Conservation (phyloP, 2,113 vertebrate species). For the Brienomyrus brachyistius region DNA sequence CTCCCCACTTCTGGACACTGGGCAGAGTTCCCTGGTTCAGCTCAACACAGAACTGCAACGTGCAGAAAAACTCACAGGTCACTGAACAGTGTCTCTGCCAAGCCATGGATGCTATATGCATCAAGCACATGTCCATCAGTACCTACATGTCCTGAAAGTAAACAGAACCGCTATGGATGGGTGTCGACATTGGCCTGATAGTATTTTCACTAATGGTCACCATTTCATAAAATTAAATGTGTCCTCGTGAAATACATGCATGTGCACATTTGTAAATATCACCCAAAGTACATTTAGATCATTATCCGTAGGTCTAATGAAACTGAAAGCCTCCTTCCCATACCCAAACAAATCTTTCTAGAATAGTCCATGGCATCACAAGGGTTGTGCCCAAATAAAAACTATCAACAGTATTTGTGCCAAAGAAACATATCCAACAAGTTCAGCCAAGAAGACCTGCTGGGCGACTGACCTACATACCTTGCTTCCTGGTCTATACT, state of each 20-base stretch:
- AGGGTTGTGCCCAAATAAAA: neutral
- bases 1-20: conserved; percentile 82
- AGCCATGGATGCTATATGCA: neutral
- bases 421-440: neutral
- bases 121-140: neutral
- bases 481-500: conserved; percentile 28
- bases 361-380: neutral
- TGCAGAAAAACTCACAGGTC: neutral
- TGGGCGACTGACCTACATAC: neutral
- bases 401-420: neutral
- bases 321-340: neutral
- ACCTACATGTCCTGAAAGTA: neutral
- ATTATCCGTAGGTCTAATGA: neutral
- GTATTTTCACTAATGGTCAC: neutral
- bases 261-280: neutral
- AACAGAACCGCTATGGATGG: neutral
- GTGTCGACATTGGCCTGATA: neutral
- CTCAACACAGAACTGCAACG: conserved; percentile 80
- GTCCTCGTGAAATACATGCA: neutral
- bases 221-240: neutral
- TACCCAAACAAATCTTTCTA: neutral
- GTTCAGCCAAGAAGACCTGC: neutral
- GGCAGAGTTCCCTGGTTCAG: conserved; percentile 80
- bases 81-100: neutral
- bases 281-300: neutral